Evolutionary conservation across 2,797 vertebrate genomes (phyloP).

Genomic region (Knipowitschia caucasica): DNA sequence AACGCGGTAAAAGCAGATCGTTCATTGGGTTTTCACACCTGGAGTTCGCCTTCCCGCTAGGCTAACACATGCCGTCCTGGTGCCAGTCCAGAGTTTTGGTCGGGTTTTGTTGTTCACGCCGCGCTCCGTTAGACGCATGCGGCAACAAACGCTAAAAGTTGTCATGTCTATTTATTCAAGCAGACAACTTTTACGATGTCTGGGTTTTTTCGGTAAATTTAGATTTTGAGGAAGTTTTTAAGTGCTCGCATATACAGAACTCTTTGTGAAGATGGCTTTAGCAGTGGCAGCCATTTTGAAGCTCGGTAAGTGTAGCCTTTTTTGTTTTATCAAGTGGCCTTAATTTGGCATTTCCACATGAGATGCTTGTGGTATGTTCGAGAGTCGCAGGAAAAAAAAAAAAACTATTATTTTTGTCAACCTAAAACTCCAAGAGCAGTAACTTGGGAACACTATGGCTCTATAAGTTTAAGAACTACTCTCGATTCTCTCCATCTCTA

Average conservation of each 20-base stretch:
- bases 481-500: too few relatives aligned
- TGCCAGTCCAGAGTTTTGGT: constrained; percentile 67
- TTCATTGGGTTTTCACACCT: constrained; percentile 69
- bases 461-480: too few relatives aligned
- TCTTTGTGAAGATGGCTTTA: not conserved
- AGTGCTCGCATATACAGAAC: not conserved
- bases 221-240: not conserved
- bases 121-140: constrained; percentile 45
- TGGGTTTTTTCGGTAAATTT: not conserved
- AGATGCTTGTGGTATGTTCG: too few relatives aligned
- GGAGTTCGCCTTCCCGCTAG: constrained; percentile 68
- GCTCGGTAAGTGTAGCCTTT: not conserved
- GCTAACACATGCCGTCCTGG: constrained; percentile 70
- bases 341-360: too few relatives aligned
- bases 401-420: too few relatives aligned
- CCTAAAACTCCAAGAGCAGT: too few relatives aligned
- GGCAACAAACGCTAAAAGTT: constrained; percentile 43
- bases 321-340: too few relatives aligned
- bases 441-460: too few relatives aligned
- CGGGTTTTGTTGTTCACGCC: too few relatives aligned
- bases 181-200: constrained; percentile 13
- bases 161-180: constrained; percentile 32
- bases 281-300: not conserved
- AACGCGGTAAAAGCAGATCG: constrained; percentile 57
- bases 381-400: too few relatives aligned